phyloP scores from a whole-genome alignment of 2,888 invertebrate species.

The Uropetala carovei region DNA sequence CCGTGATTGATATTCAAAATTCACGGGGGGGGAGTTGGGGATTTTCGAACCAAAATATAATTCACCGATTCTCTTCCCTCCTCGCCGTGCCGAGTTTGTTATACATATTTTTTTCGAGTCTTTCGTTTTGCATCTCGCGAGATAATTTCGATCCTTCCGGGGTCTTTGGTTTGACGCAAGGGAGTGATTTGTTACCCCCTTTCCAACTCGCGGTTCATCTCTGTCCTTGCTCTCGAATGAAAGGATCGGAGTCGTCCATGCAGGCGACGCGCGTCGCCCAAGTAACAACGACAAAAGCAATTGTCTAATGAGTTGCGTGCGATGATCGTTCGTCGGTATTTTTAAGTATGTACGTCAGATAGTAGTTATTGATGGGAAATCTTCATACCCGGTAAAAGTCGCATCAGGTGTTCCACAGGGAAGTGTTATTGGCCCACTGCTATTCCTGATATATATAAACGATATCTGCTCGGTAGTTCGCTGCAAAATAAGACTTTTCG shows the following conservation, averaged over 20 bases:
- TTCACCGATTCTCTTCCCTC: background rate
- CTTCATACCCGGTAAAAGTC: too few species aligned
- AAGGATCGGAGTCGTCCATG: background rate
- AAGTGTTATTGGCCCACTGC: too few species aligned
- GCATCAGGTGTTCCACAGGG: too few species aligned
- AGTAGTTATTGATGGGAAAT: too few species aligned
- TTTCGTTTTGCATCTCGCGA: background rate
- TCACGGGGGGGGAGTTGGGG: slow-evolving; percentile 25
- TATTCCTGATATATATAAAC: too few species aligned
- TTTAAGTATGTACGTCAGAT: slow-evolving; percentile 16
- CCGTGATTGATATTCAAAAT: slow-evolving; percentile 64
- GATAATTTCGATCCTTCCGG: background rate
- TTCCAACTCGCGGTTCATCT: background rate
- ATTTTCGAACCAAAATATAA: slow-evolving; percentile 22
- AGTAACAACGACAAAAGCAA: background rate
- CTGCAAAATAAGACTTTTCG: too few species aligned
- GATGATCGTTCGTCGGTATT: background rate
- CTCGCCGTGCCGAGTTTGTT: background rate
- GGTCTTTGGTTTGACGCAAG: background rate
- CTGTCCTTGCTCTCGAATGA: background rate
- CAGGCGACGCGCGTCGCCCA: background rate
- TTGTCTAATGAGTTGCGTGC: background rate
- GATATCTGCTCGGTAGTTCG: too few species aligned
- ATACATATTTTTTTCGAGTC: background rate
- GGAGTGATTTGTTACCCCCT: background rate